Base-by-base conservation (phyloP, 1,140 invertebrate genomes). In the Atta cephalotes region DNA sequence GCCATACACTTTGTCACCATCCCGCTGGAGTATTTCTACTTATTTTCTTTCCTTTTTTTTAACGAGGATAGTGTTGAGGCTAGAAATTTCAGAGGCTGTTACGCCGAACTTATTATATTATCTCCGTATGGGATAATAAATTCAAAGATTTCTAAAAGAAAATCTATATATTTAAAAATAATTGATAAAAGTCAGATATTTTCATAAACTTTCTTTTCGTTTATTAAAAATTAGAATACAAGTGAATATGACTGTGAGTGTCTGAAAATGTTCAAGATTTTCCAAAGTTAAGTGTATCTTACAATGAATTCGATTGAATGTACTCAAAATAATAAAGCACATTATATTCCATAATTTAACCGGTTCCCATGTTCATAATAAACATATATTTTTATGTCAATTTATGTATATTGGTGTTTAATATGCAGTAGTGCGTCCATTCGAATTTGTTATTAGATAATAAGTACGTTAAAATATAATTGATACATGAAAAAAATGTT, bases 1-100 rank as follows among this genome's bases (percentile, higher is more conserved):
- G 21, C 25, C 56, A 21, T 58, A 71, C 49, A 80, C 58, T 85
- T 87, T 86, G 76, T 72, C 86, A 72, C 79, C 74, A 62, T 88
- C 77, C 58, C 53, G 18, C n/a, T 53, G n/a, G 14, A 65, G n/a
- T 74, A 31, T 74, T 82, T 39, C 49, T 39, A 14, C 28, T 56
- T 49, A 4, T 16, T 77, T 35, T 53, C 21, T 79, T 18, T 35
- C 25, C 18, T 31, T 58, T 31, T 35, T 62, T 65, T 76, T n/a
- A n/a, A 62, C 10, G 3, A 31, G n/a, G 70, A 63, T 35, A 84
- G 72, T 62, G 39, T 71, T 18, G 1, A 60, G 18, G 3, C 25
- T 79, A 14, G n/a, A 81, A 6, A n/a, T 1, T 80, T 28, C 9
- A 16, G 35, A 82, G 31, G 31, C 3, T 58, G 7, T 60, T 60